These are phyloP conservation scores for Mormyrus proboscirostris DNA, from an alignment of 2,797 vertebrate genomes.

Conservation along the genomic window DNA sequence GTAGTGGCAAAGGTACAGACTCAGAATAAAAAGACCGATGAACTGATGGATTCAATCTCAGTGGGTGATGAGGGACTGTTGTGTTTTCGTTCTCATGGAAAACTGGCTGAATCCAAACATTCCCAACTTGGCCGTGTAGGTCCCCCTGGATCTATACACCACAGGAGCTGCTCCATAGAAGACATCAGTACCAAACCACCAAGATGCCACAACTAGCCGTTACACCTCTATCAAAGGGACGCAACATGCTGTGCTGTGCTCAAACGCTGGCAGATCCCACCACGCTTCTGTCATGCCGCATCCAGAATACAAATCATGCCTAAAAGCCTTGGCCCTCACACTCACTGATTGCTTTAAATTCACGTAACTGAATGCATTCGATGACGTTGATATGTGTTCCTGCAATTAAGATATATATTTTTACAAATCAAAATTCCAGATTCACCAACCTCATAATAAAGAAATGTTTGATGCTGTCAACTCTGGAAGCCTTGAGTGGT, in stretches of 20 bases:
- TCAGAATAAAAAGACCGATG: neutral
- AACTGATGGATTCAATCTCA: neutral
- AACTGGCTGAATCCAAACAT: neutral
- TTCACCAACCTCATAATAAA: neutral
- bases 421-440: neutral
- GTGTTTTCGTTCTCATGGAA: neutral
- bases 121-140: neutral
- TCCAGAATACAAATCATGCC: neutral
- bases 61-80: neutral
- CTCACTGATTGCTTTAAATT: neutral
- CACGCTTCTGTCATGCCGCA: neutral
- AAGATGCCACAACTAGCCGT: neutral
- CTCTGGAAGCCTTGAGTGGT: neutral
- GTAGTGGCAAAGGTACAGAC: neutral
- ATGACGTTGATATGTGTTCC: neutral
- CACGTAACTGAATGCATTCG: neutral
- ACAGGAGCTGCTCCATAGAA: neutral
- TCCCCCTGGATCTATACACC: neutral
- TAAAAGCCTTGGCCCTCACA: neutral
- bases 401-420: neutral
- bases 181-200: neutral
- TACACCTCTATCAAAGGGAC: neutral
- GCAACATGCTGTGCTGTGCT: neutral
- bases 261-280: neutral
- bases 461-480: neutral